These are phyloP conservation scores for Daboia siamensis DNA, from an alignment of 2,113 vertebrate species.

Conservation along the genomic window DNA sequence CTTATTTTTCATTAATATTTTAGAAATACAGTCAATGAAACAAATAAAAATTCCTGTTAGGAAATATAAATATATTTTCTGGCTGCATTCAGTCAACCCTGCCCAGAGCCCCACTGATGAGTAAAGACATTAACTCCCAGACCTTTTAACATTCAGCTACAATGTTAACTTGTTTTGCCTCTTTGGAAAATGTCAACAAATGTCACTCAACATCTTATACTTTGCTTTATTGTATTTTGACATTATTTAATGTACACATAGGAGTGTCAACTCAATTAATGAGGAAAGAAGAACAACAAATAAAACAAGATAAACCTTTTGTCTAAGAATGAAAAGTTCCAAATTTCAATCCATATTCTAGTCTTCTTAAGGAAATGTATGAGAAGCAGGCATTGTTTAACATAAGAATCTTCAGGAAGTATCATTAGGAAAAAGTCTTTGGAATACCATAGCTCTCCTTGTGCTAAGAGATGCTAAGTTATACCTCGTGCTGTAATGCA, in stretches of 20 bases:
- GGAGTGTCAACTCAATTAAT: conserved; percentile 45
- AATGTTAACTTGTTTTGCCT: conserved; percentile 55
- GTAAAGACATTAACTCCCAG: conserved; percentile 39
- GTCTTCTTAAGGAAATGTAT: not conserved
- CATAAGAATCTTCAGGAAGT: not conserved
- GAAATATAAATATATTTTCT: conserved; percentile 36
- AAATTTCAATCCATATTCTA: not conserved
- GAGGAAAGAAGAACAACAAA: conserved; percentile 17
- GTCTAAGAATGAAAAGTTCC: not conserved
- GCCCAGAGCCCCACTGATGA: conserved; percentile 28
- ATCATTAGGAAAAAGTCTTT: not conserved
- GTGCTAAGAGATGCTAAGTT: not conserved
- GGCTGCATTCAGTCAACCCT: conserved; percentile 31
- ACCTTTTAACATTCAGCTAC: conserved; percentile 68
- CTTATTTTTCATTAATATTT: conserved; percentile 16
- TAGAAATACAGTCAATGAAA: conserved; percentile 17
- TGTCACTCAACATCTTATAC: conserved; percentile 60
- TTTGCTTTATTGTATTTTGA: conserved; percentile 50
- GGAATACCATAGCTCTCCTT: not conserved
- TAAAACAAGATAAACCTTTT: conserved; percentile 15
- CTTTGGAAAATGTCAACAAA: conserved; percentile 75
- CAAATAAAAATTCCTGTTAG: conserved; percentile 21
- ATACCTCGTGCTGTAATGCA: not conserved
- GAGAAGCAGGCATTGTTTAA: not conserved
- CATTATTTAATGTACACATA: conserved; percentile 48